These are phyloP conservation scores for Eupithecia pulchellata DNA, from an alignment of 2,888 invertebrate species.

Conservation along the genomic window DNA sequence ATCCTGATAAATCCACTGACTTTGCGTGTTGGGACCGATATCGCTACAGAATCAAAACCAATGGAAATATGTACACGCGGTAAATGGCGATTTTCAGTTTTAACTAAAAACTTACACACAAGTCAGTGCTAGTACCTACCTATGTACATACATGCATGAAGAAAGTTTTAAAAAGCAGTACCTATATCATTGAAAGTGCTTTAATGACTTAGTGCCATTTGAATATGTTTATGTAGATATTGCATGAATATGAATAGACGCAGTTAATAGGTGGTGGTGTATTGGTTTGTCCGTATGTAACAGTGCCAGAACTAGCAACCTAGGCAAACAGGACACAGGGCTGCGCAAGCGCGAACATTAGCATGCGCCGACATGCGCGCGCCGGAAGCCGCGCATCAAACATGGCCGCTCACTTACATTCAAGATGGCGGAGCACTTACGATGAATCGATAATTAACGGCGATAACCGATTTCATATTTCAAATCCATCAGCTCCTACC, in stretches of 20 bases:
- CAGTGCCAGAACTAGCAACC: background rate
- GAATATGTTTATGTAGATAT: background rate
- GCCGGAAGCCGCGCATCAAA: slow-evolving; percentile 81
- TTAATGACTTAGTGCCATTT: background rate
- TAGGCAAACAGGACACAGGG: slow-evolving; percentile 61
- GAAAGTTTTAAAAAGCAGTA: background rate
- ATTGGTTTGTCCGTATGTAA: background rate
- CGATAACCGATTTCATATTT: slow-evolving; percentile 83
- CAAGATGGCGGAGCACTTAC: slow-evolving; percentile 80
- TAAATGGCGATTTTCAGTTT: no score
- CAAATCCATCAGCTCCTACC: slow-evolving; percentile 70
- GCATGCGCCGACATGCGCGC: slow-evolving; percentile 78
- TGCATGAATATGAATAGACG: background rate
- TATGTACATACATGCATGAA: background rate
- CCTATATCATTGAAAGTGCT: no score
- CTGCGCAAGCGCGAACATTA: slow-evolving; percentile 74
- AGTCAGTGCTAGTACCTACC: background rate
- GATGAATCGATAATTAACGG: slow-evolving; percentile 82
- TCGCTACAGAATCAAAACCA: background rate
- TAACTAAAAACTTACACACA: background rate
- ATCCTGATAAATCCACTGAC: background rate
- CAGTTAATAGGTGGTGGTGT: background rate
- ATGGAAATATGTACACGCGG: background rate
- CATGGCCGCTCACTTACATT: slow-evolving; percentile 76
- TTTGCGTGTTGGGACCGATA: background rate